A percentile compares a stretch with the other conserved stretches of the same genome.
phyloP scores from a whole-genome alignment of 2,113 vertebrate species.

The Hassar affinis region DNA sequence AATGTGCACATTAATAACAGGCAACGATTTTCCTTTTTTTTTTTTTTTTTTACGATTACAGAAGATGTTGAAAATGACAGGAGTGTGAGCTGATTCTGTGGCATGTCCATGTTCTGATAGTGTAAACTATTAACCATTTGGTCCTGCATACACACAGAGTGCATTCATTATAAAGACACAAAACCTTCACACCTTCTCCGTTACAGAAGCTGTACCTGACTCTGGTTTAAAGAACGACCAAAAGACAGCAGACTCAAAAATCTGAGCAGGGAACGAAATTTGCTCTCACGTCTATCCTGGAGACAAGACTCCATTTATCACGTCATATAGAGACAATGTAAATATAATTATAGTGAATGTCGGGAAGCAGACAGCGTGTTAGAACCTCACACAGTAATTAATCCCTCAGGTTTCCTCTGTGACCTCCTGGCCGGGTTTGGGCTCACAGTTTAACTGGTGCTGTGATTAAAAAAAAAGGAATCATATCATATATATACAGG shows the following conservation, averaged over 20 bases:
- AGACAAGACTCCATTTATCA: neutral
- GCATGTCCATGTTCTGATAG: neutral
- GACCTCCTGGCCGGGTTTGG: neutral
- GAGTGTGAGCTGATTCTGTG: neutral
- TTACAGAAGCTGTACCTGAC: neutral
- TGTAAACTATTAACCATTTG: neutral
- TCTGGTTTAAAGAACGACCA: neutral
- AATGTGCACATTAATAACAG: slow-evolving; percentile 5
- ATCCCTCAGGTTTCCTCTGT: neutral
- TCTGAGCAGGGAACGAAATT: neutral
- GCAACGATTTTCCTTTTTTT: neutral
- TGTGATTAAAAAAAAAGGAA: no score
- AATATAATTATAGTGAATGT: neutral
- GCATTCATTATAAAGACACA: neutral
- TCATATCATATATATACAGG: no score
- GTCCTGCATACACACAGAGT: neutral
- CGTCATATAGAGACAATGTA: neutral
- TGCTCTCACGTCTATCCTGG: no score
- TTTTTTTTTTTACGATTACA: neutral
- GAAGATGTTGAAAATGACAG: neutral
- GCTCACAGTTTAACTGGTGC: neutral
- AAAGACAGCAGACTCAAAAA: neutral
- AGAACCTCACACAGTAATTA: neutral
- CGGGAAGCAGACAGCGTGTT: neutral
- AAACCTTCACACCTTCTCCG: neutral